Evolutionary conservation across 1,140 invertebrate genomes (phyloP).

Genomic region (Lordiphosa mommai): DNA sequence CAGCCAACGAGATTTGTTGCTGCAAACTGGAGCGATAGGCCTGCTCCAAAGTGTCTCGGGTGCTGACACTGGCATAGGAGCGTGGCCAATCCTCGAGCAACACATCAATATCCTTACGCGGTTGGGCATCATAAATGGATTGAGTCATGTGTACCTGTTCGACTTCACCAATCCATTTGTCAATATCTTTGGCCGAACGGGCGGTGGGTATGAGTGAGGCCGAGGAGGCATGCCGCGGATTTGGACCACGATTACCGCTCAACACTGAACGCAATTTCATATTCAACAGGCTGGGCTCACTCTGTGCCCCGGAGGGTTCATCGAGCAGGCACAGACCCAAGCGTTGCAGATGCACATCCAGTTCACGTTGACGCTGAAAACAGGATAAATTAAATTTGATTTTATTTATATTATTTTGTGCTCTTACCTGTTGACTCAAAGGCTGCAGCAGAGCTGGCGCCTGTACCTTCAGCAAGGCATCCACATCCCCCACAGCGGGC

Average conservation of each 20-base stretch:
- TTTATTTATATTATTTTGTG: background rate
- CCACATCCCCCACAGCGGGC: constrained; percentile 98
- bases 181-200: constrained; percentile 71
- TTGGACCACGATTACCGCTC: constrained; percentile 74
- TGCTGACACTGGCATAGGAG: constrained; percentile 91
- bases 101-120: constrained; percentile 95
- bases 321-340: constrained; percentile 94
- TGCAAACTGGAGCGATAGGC: constrained; percentile 60
- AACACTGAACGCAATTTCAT: constrained; percentile 94
- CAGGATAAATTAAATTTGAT: background rate
- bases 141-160: constrained; percentile 74
- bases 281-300: constrained; percentile 96
- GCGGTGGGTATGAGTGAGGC: constrained; percentile 58
- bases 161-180: constrained; percentile 78
- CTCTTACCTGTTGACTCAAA: constrained; percentile 58
- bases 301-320: constrained; percentile 96
- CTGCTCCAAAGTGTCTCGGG: constrained; percentile 84
- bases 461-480: constrained; percentile 97
- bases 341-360: constrained; percentile 56
- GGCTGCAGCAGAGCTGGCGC: constrained; percentile 88
- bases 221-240: constrained; percentile 39
- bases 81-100: constrained; percentile 97
- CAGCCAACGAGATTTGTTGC: constrained; percentile 46
- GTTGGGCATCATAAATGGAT: constrained; percentile 81
- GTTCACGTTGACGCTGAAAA: constrained; percentile 35